Evolutionary conservation across 2,888 invertebrate species (phyloP), one percentile per base, ranked within the genome.

Genomic region (Acrobasis suavella): DNA sequence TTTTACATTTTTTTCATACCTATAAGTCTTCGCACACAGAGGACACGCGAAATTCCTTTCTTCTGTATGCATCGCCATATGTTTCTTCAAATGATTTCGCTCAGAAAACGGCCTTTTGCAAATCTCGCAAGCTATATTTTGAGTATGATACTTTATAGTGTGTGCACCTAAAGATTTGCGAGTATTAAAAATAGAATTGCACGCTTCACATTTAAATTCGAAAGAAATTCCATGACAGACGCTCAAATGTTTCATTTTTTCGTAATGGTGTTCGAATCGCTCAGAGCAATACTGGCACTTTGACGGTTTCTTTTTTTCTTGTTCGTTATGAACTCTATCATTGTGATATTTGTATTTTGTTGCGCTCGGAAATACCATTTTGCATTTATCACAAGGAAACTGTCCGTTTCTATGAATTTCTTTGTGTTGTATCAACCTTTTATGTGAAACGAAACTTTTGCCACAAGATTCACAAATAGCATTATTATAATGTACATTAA

Each of bases 211-310:
- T 8, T 62, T 62, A 32, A 65, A 71, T 9, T 65, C 68, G 5
- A 68, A 68, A 0, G 62, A 56, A 0, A 71, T 60, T 0, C 71
- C 69, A 38, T 74, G 72, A 6, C 14, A 50, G 3, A 65, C 69
- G 38, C 63, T 63, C 64, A 74, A 64, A 58, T 74, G 73, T 38
- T 67, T 67, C 17, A 70, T 62, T 50, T 72, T 72, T 12, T 69
- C 68, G 62, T 74, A 72, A 65, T 74, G 70, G 12, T 74, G 68
- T 15, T 69, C 68, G 64, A 74, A 72, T 50, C 70, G 63, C 14
- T 63, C 63, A 2, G 65, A 63, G 55, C 73, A 74, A 12, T 67
- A 63, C 32, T 69, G 69, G 14, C 73, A 74, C 38, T 67, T 72
- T n/a, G 70, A 70, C 49, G 71, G 69, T 15, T 46, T 62, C 0